phyloP scores from a whole-genome alignment of 2,113 vertebrate species.

The Arenaria interpres region DNA sequence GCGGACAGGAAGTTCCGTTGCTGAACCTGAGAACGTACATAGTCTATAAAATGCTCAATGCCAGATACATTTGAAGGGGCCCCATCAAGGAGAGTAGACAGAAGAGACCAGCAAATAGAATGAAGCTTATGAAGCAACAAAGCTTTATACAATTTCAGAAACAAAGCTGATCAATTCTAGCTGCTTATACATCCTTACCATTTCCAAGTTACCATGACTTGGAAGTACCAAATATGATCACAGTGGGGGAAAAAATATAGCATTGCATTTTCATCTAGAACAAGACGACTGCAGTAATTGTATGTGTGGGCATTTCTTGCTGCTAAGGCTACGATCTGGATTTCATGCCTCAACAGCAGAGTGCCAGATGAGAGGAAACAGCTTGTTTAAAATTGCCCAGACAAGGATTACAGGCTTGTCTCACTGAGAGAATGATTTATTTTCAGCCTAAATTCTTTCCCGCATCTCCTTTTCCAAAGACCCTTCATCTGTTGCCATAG shows the following conservation, averaged over 20 bases:
- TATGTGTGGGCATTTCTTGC: not conserved
- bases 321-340: not conserved
- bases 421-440: not conserved
- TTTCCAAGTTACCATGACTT: not conserved
- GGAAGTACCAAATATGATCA: not conserved
- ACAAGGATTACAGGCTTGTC: slow-evolving; percentile 17
- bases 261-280: not conserved
- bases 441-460: slow-evolving; percentile 11
- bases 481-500: slow-evolving; percentile 60
- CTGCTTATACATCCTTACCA: not conserved
- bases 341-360: slow-evolving; percentile 4
- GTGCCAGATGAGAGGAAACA: slow-evolving; percentile 37
- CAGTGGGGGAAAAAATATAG: not conserved
- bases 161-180: not conserved
- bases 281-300: not conserved
- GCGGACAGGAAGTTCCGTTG: not conserved
- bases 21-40: not conserved
- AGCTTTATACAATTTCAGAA: not conserved
- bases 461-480: not conserved
- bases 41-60: not conserved
- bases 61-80: not conserved
- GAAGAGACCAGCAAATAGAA: not conserved
- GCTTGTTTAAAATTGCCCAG: slow-evolving; percentile 37
- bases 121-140: not conserved
- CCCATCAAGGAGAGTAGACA: not conserved